Base-by-base conservation (phyloP, 1,140 invertebrate genomes). In the Anagrus nilaparvatae region DNA sequence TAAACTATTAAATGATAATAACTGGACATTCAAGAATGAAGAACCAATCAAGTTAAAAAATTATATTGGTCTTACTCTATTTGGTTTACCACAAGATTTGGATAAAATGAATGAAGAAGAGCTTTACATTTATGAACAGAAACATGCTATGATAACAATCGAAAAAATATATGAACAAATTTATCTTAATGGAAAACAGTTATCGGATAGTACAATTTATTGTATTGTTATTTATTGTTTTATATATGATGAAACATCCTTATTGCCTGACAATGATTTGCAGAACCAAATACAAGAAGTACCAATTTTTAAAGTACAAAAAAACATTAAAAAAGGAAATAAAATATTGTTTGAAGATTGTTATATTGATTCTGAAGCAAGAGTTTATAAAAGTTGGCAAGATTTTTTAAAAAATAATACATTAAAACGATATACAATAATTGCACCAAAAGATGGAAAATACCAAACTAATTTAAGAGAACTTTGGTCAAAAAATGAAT, bases 321-420 rank as follows among this genome's bases (percentile, higher is more conserved):
- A 46, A 23, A 37, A 34, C 9, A 19, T 25, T 10, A 32, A 35
- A 23, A 40, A 36, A 6, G 37, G 48, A 46, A n/a, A n/a, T n/a
- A 37, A 20, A 21, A 27, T 6, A 5, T 18, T 27, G 16, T 1
- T 0, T 12, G 0, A 16, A 44, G 40, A 32, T 8, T 57, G 50
- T 42, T 68, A 57, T 32, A 55, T 68, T 34, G 65, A 67, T 51
- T 23, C 5, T 0, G 19, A 29, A 24, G 48, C 37, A 1, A 50
- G 65, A 43, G 41, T 63, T 19, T 68, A 68, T 42, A 43, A 52
- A 32, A 40, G 5, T 46, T 68, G 62, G 60, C 7, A 31, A 4
- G 53, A 59, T 44, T 68, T 58, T 48, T 32, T 53, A 16, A 8
- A 42, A 17, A 59, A 55, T 0, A 68, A 68, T 54, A 54, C 34